Evolutionary conservation across 2,113 vertebrate genomes (phyloP), one percentile per base, ranked within the genome.

Genomic region (Saccopteryx bilineata): DNA sequence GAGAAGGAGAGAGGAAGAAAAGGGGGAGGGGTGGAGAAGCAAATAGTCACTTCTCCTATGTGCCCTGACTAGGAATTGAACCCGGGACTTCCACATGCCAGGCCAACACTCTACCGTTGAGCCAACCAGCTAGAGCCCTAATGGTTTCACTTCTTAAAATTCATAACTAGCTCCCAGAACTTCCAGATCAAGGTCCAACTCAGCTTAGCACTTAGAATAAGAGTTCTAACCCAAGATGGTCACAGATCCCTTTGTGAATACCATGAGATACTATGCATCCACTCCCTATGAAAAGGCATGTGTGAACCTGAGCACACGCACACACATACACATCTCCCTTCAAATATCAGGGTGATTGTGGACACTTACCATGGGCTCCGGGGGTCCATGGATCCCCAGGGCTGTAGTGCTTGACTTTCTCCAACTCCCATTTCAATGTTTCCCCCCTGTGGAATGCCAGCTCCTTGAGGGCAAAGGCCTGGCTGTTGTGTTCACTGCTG

Each of bases 131-230:
- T 3, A 39, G 39, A 39, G 46, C 52, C 58, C 63, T 87, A 39
- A 46, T 46, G 69, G 58, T 66, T 93, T 89, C 54, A 28, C 58
- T 69, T 94, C 89, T 95, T 90, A 93, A 87, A 83, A 87, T n/a
- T 31, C 56, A 61, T 1, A 46, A 63, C 31, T 33, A 18, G 39
- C 65, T 72, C 19, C 68, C 72, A 71, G 50, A 84, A 69, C 26
- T 56, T 86, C 84, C 60, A 61, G 74, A 39, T 31, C 90, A 68
- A 71, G 63, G 19, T 91, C 63, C 61, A 63, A 75, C 31, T 50
- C 66, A 50, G 33, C 68, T 89, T 23, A 18, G 39, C 48, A 74
- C 54, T 48, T 54, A 26, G 46, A 87, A 58, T 33, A 54, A 83
- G 68, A 12, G 33, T 46, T 39, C 56, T 81, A 68, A 72, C 28